These are phyloP conservation scores for Tinea pellionella DNA, from an alignment of 2,888 invertebrate species.

Conservation along the genomic window DNA sequence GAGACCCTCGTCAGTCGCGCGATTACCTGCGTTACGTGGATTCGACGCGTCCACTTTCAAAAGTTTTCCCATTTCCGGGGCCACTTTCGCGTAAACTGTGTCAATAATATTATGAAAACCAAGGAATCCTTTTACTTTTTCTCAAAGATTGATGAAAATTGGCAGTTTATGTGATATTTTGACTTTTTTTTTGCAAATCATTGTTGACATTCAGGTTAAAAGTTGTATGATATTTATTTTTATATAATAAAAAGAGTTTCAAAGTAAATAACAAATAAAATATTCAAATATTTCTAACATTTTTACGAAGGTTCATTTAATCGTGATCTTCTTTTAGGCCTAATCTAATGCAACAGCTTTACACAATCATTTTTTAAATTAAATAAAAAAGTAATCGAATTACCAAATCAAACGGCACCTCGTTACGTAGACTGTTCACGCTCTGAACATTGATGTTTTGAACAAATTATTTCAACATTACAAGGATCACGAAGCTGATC, in stretches of 20 bases:
- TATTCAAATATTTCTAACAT: neutral
- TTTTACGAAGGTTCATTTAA: neutral
- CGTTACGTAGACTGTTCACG: neutral
- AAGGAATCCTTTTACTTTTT: neutral
- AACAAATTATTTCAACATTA: constrained; percentile 54
- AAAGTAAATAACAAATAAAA: too few relatives aligned
- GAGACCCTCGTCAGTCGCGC: constrained; percentile 38
- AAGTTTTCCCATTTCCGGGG: constrained; percentile 11
- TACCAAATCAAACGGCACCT: neutral
- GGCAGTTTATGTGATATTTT: neutral
- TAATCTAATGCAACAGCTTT: neutral
- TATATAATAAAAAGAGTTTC: too few relatives aligned
- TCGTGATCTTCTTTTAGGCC: neutral
- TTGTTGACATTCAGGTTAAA: too few relatives aligned
- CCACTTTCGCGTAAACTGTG: constrained; percentile 8
- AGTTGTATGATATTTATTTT: too few relatives aligned
- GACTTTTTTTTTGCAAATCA: neutral
- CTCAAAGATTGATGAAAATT: neutral
- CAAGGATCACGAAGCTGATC: constrained; percentile 53
- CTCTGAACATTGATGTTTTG: neutral
- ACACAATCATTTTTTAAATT: neutral
- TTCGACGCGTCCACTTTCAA: constrained; percentile 12
- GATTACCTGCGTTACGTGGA: constrained; percentile 29
- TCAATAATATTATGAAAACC: constrained; percentile 11
- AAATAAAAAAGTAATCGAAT: neutral